Evolutionary conservation across 2,113 vertebrate genomes (phyloP).

Genomic region (Zosterops borbonicus): DNA sequence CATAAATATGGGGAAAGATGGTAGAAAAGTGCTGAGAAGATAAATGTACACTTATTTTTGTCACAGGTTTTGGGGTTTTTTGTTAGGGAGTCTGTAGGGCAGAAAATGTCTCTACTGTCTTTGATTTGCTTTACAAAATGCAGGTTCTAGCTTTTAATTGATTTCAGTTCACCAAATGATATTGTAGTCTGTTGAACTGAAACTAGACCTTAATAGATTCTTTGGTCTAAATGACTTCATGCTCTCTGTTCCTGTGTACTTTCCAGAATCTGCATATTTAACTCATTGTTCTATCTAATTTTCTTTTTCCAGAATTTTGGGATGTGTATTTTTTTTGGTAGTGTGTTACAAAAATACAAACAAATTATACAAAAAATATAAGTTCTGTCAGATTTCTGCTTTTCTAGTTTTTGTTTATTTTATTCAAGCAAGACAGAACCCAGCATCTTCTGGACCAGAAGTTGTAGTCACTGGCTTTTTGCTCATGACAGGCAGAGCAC

Average conservation of each 20-base stretch:
- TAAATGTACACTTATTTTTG: neutral
- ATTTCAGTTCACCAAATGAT: neutral
- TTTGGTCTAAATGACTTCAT: neutral
- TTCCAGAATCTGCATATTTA: neutral
- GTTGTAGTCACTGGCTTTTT: neutral
- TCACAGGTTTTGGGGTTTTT: neutral
- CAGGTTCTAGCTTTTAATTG: neutral
- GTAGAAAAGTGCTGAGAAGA: neutral
- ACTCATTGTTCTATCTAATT: neutral
- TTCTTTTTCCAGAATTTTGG: neutral
- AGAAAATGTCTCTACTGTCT: neutral
- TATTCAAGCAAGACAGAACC: neutral
- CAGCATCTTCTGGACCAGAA: neutral
- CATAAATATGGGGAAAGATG: slow-evolving; percentile 29
- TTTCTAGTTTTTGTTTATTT: neutral
- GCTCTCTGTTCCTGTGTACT: neutral
- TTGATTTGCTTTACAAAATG: neutral
- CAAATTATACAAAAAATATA: neutral
- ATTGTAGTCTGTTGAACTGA: neutral
- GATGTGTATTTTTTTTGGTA: neutral
- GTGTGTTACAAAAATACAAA: neutral
- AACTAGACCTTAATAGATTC: neutral
- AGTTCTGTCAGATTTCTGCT: neutral
- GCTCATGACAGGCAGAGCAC: neutral
- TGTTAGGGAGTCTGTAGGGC: neutral